Percentiles rank a stretch among this genome's conserved stretches.
These are phyloP conservation scores for Monoplex corrugatus DNA, from an alignment of 2,888 invertebrate species.

Conservation along the genomic window DNA sequence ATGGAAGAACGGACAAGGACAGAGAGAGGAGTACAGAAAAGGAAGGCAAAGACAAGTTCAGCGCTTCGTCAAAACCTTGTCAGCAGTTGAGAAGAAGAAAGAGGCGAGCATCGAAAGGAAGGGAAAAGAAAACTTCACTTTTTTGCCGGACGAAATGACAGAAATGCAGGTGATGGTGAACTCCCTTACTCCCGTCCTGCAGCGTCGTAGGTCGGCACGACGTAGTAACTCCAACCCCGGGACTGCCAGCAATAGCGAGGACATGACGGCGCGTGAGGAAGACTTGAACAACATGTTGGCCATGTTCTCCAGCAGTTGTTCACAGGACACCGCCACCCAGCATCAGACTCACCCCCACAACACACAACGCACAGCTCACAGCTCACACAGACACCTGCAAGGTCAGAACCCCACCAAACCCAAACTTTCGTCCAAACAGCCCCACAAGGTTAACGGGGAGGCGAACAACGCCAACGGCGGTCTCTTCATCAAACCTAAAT, in stretches of 20 bases:
- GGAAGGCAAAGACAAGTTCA: neutral
- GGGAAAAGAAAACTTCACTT: conserved; percentile 41
- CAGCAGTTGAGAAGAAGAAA: neutral
- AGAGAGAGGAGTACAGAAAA: neutral
- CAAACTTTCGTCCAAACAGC: neutral
- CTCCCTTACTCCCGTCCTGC: conserved; percentile 71
- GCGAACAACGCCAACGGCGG: conserved; percentile 6
- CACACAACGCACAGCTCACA: too few species aligned
- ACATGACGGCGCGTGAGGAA: neutral
- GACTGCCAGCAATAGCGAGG: conserved; percentile 47
- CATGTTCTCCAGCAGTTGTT: neutral
- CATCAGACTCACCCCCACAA: too few species aligned
- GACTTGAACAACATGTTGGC: neutral
- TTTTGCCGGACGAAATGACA: conserved; percentile 63
- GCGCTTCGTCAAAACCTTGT: neutral
- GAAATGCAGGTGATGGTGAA: conserved; percentile 74
- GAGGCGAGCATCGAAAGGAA: neutral
- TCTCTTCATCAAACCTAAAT: conserved; percentile 69
- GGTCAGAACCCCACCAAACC: too few species aligned
- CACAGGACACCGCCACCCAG: neutral
- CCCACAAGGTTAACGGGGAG: neutral
- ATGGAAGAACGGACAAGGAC: too few species aligned
- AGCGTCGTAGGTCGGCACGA: conserved; percentile 62
- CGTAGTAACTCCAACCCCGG: conserved; percentile 55
- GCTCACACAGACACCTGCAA: too few species aligned